Percentiles rank a stretch among this genome's conserved stretches.
Evolutionary conservation across 2,113 vertebrate species (phyloP).

Genomic region (Eleginops maclovinus): DNA sequence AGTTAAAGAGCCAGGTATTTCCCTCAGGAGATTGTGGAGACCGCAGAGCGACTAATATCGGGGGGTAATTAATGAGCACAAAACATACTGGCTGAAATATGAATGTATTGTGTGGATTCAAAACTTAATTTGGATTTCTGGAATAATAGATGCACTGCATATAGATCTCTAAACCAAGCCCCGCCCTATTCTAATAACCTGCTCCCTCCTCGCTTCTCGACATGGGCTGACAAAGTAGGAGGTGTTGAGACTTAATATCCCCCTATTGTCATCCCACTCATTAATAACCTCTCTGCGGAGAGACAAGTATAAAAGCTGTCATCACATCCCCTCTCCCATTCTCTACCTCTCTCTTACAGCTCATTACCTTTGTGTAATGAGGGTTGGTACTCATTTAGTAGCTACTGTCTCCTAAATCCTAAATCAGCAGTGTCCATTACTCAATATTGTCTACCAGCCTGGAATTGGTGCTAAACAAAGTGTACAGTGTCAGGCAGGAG

Average conservation of each 20-base stretch:
- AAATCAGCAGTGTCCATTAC: neutral
- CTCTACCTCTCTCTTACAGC: constrained; percentile 14
- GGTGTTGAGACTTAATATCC: constrained; percentile 17
- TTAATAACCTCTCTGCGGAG: constrained; percentile 30
- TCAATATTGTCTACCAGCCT: constrained; percentile 1
- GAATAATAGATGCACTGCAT: neutral
- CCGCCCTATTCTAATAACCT: neutral
- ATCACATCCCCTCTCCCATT: neutral
- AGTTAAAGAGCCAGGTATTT: neutral
- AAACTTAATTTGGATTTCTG: neutral
- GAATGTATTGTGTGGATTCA: neutral
- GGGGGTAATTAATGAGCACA: neutral
- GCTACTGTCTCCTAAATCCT: neutral
- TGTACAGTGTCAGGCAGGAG: neutral
- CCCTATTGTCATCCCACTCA: constrained; percentile 16
- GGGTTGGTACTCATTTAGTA: neutral
- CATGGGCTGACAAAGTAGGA: neutral
- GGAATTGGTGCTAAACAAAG: neutral
- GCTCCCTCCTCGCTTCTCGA: neutral
- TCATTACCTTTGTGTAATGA: constrained; percentile 35
- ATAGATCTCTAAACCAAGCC: neutral
- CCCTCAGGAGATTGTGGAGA: no score
- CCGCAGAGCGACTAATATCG: neutral
- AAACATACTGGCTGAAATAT: neutral
- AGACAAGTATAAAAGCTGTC: constrained; percentile 29